Evolutionary conservation across 2,797 vertebrate genomes (phyloP).

Genomic region (Ataeniobius toweri): DNA sequence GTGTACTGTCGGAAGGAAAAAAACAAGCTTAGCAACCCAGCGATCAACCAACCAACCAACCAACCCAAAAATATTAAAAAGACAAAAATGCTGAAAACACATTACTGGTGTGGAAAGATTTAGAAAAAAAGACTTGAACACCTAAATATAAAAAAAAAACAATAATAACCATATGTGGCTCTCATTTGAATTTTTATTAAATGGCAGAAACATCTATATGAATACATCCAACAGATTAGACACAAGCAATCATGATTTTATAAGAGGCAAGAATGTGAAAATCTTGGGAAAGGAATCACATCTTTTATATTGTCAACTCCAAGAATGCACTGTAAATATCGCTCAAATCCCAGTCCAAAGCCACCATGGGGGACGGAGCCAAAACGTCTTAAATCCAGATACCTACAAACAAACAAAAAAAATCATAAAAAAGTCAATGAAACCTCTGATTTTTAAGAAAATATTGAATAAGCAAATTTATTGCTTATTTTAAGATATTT

Average conservation of each 20-base stretch:
- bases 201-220: not conserved
- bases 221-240: not conserved
- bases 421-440: not conserved
- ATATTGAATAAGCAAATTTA: not conserved
- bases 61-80: not conserved
- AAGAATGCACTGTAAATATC: constrained; percentile 92
- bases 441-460: not conserved
- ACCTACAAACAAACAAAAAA: constrained; percentile 80
- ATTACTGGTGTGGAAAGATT: not conserved
- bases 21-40: not conserved
- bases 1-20: not conserved
- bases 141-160: not conserved
- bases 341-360: constrained; percentile 97
- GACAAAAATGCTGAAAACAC: not conserved
- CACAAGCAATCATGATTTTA: constrained; percentile 59
- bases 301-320: constrained; percentile 97
- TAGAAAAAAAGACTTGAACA: not conserved
- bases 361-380: constrained; percentile 95
- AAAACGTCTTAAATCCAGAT: constrained; percentile 92
- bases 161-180: not conserved
- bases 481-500: not conserved
- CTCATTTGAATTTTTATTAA: constrained; percentile 25
- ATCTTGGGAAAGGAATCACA: constrained; percentile 93
- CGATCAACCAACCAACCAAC: not conserved
- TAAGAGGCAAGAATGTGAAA: constrained; percentile 89